Conservation (phyloP, 2,113 vertebrate genomes). For the Larimichthys polyactis region DNA sequence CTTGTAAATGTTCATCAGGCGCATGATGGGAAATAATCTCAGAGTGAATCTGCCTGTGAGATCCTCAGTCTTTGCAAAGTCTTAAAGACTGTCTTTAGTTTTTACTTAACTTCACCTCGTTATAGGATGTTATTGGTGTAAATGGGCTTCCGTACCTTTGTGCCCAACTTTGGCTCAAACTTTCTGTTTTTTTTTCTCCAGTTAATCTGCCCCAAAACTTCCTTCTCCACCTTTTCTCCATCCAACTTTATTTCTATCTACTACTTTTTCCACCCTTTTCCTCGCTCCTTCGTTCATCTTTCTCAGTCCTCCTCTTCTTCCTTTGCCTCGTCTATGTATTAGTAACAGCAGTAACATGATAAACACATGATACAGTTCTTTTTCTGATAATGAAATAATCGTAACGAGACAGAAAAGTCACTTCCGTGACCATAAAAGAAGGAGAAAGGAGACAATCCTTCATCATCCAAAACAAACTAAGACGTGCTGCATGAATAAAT, state of each 20-base stretch:
- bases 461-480: neutral
- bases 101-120: too few relatives aligned
- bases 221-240: too few relatives aligned
- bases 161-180: too few relatives aligned
- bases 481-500: neutral
- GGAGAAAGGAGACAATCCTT: neutral
- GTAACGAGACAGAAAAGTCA: neutral
- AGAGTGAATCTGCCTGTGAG: too few relatives aligned
- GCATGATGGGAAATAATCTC: too few relatives aligned
- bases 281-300: neutral
- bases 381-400: too few relatives aligned
- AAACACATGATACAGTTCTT: neutral
- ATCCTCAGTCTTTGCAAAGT: too few relatives aligned
- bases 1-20: too few relatives aligned
- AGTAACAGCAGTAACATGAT: neutral
- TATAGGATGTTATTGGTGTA: neutral
- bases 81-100: neutral
- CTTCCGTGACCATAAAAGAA: neutral
- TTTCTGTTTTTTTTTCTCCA: too few relatives aligned
- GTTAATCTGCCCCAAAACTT: neutral
- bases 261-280: too few relatives aligned
- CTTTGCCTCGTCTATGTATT: neutral
- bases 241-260: neutral
- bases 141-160: neutral
- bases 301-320: neutral